A percentile compares a stretch with the other conserved stretches of the same genome.
phyloP scores from a whole-genome alignment of 2,797 vertebrate species.

The Centroberyx gerrardi region DNA sequence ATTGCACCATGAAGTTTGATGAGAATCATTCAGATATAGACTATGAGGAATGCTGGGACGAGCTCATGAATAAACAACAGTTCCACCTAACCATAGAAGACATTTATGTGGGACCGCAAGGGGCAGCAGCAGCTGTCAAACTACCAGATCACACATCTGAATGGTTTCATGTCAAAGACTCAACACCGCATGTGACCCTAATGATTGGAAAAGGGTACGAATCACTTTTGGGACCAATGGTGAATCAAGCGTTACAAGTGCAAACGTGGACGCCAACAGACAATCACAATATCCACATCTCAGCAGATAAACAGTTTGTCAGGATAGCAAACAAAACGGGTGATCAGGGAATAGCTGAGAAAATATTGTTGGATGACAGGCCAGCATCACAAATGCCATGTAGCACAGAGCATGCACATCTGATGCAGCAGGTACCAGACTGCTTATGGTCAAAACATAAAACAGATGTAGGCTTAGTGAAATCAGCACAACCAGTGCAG shows the following conservation, averaged over 20 bases:
- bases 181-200: background rate
- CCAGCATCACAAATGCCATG: background rate
- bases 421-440: background rate
- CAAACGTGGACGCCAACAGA: background rate
- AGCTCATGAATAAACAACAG: background rate
- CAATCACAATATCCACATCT: background rate
- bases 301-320: background rate
- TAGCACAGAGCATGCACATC: background rate
- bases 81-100: background rate
- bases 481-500: background rate
- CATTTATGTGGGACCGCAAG: background rate
- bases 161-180: background rate
- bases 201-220: background rate
- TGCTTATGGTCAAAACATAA: background rate
- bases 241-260: background rate
- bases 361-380: background rate
- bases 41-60: conserved; percentile 9
- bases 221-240: conserved; percentile 10
- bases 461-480: background rate
- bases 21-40: background rate
- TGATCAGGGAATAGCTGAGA: background rate
- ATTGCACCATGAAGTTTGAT: conserved; percentile 15
- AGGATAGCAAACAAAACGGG: background rate
- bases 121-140: background rate
- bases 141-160: background rate